Percentiles rank a stretch among this genome's conserved stretches.
These are phyloP conservation scores for Timema cristinae DNA, from an alignment of 2,888 invertebrate species.

Conservation along the genomic window DNA sequence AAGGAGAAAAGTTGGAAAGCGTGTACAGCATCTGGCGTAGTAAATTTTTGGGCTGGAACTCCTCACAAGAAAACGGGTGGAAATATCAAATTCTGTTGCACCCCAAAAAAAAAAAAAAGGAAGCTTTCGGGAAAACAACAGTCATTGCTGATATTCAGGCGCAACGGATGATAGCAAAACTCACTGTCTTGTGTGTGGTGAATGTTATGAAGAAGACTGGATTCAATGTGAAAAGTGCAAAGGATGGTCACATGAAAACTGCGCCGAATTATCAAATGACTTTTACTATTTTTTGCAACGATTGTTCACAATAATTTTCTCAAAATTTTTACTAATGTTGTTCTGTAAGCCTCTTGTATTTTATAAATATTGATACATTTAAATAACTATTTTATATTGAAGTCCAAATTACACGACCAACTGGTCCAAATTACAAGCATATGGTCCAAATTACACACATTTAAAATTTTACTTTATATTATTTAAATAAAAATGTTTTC, in stretches of 20 bases:
- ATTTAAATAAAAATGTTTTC: too few species aligned
- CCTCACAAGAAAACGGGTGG: conserved; percentile 6
- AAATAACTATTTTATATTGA: background rate
- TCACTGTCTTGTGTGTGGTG: background rate
- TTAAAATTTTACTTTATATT: too few species aligned
- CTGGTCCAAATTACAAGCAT: conserved; percentile 6
- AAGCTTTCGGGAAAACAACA: background rate
- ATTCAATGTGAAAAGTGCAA: too few species aligned
- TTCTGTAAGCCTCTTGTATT: background rate
- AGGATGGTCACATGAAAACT: background rate
- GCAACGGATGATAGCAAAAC: background rate
- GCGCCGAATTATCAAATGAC: background rate
- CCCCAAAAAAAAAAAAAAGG: background rate
- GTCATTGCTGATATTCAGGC: background rate
- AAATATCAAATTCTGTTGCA: background rate
- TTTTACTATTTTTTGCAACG: background rate
- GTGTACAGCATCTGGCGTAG: background rate
- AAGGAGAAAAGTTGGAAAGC: conserved; percentile 2
- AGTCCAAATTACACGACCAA: conserved; percentile 9
- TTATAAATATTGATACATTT: background rate
- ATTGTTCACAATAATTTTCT: background rate
- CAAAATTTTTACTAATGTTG: background rate
- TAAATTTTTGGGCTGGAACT: background rate
- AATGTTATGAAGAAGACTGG: background rate
- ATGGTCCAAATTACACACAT: background rate